A percentile compares a stretch with the other conserved stretches of the same genome.
These are phyloP conservation scores for Astatoreochromis straeleni DNA, from an alignment of 2,113 vertebrate species.

Conservation along the genomic window DNA sequence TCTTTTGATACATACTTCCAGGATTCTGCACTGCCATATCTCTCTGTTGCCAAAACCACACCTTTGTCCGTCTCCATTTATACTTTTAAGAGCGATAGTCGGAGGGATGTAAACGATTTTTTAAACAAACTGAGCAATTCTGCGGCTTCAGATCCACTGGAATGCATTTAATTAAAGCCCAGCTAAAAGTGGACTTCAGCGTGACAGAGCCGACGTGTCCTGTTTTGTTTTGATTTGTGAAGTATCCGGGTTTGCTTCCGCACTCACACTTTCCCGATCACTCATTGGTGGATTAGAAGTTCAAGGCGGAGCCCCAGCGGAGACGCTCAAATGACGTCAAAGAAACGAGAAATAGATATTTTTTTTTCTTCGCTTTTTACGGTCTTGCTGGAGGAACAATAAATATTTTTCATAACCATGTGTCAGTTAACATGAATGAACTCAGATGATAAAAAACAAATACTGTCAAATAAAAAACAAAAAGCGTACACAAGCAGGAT, in stretches of 20 bases:
- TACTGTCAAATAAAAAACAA: not conserved
- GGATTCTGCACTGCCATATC: constrained; percentile 62
- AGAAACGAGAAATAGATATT: not conserved
- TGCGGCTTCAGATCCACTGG: not conserved
- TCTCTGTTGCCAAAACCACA: constrained; percentile 61
- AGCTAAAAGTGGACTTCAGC: not conserved
- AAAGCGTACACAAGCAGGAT: not conserved
- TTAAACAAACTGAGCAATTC: not conserved
- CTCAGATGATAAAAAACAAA: not conserved
- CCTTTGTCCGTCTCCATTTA: constrained; percentile 13
- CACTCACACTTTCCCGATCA: not conserved
- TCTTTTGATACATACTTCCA: constrained; percentile 65
- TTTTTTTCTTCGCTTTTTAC: not conserved
- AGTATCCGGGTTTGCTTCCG: constrained; percentile 54
- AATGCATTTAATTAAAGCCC: not conserved
- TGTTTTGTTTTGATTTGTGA: not conserved
- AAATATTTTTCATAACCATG: not conserved
- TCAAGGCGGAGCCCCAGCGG: not conserved
- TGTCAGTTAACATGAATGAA: not conserved
- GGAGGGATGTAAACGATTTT: fast-evolving
- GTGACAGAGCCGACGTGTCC: constrained; percentile 1
- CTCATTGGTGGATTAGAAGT: constrained; percentile 13
- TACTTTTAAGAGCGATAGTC: not conserved
- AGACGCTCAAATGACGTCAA: not conserved
- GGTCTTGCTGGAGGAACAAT: not conserved